Evolutionary conservation across 1,140 invertebrate genomes (phyloP), one percentile per base, ranked within the genome.

Genomic region (Saccostrea cuccullata): DNA sequence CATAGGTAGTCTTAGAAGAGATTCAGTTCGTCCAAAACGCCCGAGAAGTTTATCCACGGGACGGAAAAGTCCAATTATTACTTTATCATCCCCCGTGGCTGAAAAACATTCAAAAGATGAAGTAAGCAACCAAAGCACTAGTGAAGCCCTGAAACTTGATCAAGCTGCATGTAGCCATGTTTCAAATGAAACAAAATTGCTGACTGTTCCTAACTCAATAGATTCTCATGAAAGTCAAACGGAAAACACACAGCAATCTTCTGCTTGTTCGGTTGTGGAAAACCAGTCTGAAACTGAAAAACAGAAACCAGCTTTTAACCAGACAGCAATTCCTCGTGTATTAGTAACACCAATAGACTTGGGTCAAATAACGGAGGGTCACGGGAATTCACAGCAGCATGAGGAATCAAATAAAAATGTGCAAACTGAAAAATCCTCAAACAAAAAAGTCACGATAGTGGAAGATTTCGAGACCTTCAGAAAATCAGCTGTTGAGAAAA

Each of bases 401-500:
- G 70, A 30, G 8, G 70, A 77, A 15, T 26, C 23, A 15, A 30
- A 77, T 36, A 77, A 77, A 30, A 26, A 36, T 26, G 11, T 36
- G 70, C 70, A 77, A 77, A 77, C 0, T 36, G 70, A 77, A 36
- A 77, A 77, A 26, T 12, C 26, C 13, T 13, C 26, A 36, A 30
- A 36, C 70, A 77, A 77, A 30, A 77, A 77, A 30, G 70, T 77
- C 26, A 77, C 70, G 30, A 77, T 77, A 30, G 70, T 77, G 23
- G 70, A 77, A 36, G 70, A 77, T 36, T 77, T 77, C 15, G 55
- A 84, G 12, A 55, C 82, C n/a, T 84, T 84, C n/a, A 55, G 55
- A 20, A 84, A 84, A 55, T 84, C 82, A 84, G 55, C 82, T 55
- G 60, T 85, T 26, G 86, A 87, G 5, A 58, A 55, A 40, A 73